Base-by-base conservation (phyloP, 2,888 invertebrate genomes). In the Clistopyga incitator region DNA sequence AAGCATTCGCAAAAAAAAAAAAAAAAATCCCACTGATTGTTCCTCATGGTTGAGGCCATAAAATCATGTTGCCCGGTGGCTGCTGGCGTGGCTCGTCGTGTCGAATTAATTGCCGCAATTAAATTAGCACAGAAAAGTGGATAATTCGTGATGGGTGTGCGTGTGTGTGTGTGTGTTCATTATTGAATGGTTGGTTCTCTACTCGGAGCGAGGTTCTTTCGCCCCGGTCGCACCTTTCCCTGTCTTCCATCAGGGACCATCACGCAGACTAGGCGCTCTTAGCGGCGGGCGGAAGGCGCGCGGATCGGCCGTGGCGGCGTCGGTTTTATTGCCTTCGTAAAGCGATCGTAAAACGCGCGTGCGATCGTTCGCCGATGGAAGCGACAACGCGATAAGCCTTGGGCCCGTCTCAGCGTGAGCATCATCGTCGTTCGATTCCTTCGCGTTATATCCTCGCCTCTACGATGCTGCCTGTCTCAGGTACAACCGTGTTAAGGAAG, bases 321-420 rank as follows among this genome's bases (percentile, higher is more conserved):
- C 74, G 80, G 84, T 84, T 84, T 84, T 84, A 84, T 84, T 84
- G 74, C 80, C 81, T 84, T 75, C 78, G 84, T 84, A 78, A 81
- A 84, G 68, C 81, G 84, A 84, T 84, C 84, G 84, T 84, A 84
- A 84, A 81, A 79, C 84, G 78, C 79, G 82, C 79, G 77, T 64
- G 84, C 79, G 84, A 82, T 84, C 82, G 84, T 82, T 79, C 82
- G 82, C 79, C 82, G 76, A 82, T 82, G 79, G 82, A 82, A 82
- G 84, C 84, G 84, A 84, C 82, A 81, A 79, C 82, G 84, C 81
- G 79, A 84, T 84, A 81, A 84, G 80, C 78, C 80, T 78, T 61
- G 52, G 70, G 34, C 68, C 68, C 15, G 38, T 70, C 47, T 50
- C 47, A 34, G 75, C 64, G 13, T 23, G 54, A 23, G 54, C 54